Conservation (phyloP, 2,888 invertebrate genomes). For the Holacanthella duospinosa region DNA sequence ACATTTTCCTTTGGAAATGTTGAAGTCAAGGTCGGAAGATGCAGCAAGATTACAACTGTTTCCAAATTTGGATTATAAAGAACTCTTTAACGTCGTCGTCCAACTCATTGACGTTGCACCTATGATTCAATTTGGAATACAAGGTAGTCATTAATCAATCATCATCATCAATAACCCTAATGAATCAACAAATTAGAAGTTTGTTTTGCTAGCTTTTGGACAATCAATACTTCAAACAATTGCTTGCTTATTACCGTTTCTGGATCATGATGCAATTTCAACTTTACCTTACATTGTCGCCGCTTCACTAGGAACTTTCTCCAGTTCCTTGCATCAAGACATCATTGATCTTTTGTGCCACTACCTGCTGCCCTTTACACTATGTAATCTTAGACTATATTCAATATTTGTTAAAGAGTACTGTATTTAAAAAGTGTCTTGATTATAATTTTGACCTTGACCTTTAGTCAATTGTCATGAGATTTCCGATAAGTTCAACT, state of each 20-base stretch:
- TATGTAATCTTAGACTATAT: conserved; percentile 54
- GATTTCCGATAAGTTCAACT: conserved; percentile 49
- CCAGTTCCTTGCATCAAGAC: conserved; percentile 80
- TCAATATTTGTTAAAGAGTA: too few relatives aligned
- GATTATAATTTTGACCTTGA: background rate
- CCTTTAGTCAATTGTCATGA: conserved; percentile 30
- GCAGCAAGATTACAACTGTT: conserved; percentile 76
- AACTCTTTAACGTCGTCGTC: conserved; percentile 79
- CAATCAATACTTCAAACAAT: conserved; percentile 86
- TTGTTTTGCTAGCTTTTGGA: conserved; percentile 69
- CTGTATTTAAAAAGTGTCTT: background rate
- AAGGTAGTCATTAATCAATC: conserved; percentile 50
- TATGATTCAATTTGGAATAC: conserved; percentile 74
- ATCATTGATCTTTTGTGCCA: conserved; percentile 90
- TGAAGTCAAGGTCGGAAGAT: conserved; percentile 77
- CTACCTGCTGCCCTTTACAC: conserved; percentile 89
- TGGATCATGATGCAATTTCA: conserved; percentile 92
- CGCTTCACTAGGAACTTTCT: conserved; percentile 84
- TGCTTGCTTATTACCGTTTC: conserved; percentile 86
- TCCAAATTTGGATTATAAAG: conserved; percentile 93
- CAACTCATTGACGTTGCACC: conserved; percentile 89
- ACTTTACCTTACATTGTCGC: conserved; percentile 89
- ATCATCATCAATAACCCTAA: background rate
- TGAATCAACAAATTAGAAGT: too few relatives aligned
- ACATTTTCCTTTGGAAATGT: conserved; percentile 80